A percentile compares a stretch with the other conserved stretches of the same genome.
These are phyloP conservation scores for Esox lucius DNA, from an alignment of 2,797 vertebrate species.

Conservation along the genomic window DNA sequence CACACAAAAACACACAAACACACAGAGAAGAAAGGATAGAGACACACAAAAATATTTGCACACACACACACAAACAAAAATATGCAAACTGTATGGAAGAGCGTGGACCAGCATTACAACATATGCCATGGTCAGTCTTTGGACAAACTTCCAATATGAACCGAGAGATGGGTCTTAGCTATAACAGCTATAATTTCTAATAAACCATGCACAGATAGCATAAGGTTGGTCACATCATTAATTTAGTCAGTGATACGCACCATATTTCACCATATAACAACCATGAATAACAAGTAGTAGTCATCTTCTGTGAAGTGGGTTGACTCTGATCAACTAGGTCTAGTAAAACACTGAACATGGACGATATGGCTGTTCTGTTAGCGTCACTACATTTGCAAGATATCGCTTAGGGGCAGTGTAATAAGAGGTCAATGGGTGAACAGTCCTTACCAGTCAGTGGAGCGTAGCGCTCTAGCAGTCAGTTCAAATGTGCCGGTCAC, in stretches of 20 bases:
- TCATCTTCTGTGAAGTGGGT: not conserved
- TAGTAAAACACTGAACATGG: too few species aligned
- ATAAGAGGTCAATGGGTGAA: not conserved
- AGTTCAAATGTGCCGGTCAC: not conserved
- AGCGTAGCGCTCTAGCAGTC: slow-evolving; percentile 7
- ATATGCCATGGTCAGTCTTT: not conserved
- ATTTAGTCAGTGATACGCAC: not conserved
- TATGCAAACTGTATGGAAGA: not conserved
- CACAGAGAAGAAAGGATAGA: not conserved
- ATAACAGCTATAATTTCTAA: not conserved
- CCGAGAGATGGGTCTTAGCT: not conserved
- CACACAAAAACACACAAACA: slow-evolving; percentile 20
- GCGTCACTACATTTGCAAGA: slow-evolving; percentile 1
- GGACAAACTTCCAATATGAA: not conserved
- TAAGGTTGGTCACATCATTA: not conserved
- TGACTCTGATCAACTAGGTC: too few species aligned
- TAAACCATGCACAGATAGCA: not conserved
- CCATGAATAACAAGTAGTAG: slow-evolving; percentile 22
- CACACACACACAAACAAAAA: not conserved
- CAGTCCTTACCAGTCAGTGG: slow-evolving; percentile 38
- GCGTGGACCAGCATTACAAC: not conserved
- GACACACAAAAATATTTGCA: slow-evolving; percentile 1
- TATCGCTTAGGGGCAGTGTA: not conserved
- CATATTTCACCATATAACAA: not conserved
- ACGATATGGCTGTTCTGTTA: slow-evolving; percentile 10